A percentile compares a stretch with the other conserved stretches of the same genome.
phyloP scores from a whole-genome alignment of 2,888 invertebrate genomes.

The Euplexia lucipara region DNA sequence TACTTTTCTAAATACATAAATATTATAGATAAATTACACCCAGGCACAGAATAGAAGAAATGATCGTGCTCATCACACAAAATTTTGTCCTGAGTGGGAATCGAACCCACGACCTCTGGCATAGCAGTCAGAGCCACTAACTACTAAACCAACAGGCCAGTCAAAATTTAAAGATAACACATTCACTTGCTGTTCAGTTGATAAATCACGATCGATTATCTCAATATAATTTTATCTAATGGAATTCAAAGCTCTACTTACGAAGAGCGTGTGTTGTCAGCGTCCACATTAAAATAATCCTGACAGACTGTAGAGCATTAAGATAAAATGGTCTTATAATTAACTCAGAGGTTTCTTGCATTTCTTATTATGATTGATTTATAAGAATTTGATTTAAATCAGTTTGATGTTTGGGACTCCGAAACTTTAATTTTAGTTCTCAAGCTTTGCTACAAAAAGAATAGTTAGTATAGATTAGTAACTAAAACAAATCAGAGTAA shows the following conservation, averaged over 20 bases:
- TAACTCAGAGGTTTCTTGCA: conserved; percentile 39
- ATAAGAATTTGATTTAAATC: conserved; percentile 40
- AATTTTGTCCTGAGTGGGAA: too few species aligned
- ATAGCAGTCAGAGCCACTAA: too few species aligned
- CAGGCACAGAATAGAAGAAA: too few species aligned
- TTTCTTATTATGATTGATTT: conserved; percentile 51
- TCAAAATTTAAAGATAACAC: too few species aligned
- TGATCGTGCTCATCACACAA: too few species aligned
- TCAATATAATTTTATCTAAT: conserved; percentile 56
- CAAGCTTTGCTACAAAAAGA: background rate
- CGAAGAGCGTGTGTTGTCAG: conserved; percentile 47
- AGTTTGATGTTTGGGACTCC: too few species aligned
- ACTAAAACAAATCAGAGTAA: background rate
- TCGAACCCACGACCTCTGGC: too few species aligned
- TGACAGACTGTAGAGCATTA: conserved; percentile 70
- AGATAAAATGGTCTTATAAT: conserved; percentile 69
- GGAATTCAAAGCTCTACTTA: conserved; percentile 66
- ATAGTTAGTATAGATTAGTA: background rate
- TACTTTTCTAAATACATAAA: too few species aligned
- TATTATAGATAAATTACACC: too few species aligned
- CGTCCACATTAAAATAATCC: conserved; percentile 71
- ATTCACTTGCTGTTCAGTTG: conserved; percentile 29
- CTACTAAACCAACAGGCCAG: too few species aligned
- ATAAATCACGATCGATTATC: conserved; percentile 45
- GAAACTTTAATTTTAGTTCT: background rate